Evolutionary conservation across 2,113 vertebrate genomes (phyloP), one percentile per base, ranked within the genome.

Genomic region (Percopsis transmontana): DNA sequence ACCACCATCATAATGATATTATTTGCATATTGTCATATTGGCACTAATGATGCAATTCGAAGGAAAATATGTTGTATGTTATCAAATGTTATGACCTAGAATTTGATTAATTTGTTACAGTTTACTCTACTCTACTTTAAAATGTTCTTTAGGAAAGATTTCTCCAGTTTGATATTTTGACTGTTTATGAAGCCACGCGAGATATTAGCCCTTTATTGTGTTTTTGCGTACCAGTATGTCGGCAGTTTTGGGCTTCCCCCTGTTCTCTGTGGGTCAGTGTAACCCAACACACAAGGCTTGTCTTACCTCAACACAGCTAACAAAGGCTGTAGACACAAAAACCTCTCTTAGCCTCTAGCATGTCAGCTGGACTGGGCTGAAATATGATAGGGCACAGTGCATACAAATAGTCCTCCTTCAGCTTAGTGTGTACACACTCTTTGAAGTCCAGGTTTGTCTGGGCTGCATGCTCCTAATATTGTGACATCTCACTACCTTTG

Each of bases 281-380:
- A 90, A 90, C 87, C 82, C 77, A 86, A 89, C 86, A 89, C 89
- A 86, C 64, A 39, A 74, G 57, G 81, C 80, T 88, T 89, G 73
- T 82, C 85, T 90, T 90, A 88, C 87, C 79, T 84, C 83, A 85
- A 72, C 76, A 77, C 73, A 14, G 76, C 78, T 85, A 86, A 90
- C 89, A 90, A 90, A 90, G 87, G 87, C 87, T 79, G 67, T 39
- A 57, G 86, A 88, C 83, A 82, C 87, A 72, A 71, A 68, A 73
- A 77, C 83, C 87, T 72, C 70, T 74, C 64, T 77, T 77, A 80
- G 87, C 82, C 61, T 20, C 63, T 66, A 61, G 85, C 85, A 87
- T 70, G 77, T 75, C 76, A 76, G 78, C 81, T 38, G 76, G 72
- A 57, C 83, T 70, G 27, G 73, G 51, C 79, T 86, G 89, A 87